Evolutionary conservation across 2,797 vertebrate genomes (phyloP), one percentile per base, ranked within the genome.

Genomic region (Hydrolagus colliei): DNA sequence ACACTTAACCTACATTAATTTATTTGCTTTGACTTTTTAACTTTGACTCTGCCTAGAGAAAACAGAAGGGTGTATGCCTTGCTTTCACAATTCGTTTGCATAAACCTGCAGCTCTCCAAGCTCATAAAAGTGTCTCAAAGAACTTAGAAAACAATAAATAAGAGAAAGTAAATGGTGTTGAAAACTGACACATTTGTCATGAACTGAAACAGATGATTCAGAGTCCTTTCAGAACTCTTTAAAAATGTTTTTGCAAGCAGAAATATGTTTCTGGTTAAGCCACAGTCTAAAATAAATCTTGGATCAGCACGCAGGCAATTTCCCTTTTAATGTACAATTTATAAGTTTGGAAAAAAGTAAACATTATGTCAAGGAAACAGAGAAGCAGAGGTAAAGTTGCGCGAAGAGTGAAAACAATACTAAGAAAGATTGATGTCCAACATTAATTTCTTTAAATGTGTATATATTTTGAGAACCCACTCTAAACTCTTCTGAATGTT

Each of bases 141-240:
- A 52, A 41, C 68, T 84, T 52, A 84, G 16, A 68, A 82, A 35
- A 65, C n/a, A n/a, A 41, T 84, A 82, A 82, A 41, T 67, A 82
- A 82, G 79, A 68, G 68, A 82, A 68, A 67, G 16, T 41, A 32
- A 84, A 41, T 71, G 65, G 79, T 71, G 65, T 84, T 84, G 79
- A 41, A 84, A 71, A 68, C 79, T 84, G 41, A 84, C 52, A 71
- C 27, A 71, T 52, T 35, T 52, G 65, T n/a, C 68, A 9, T 71
- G 79, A 84, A 84, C 32, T 84, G 14, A 84, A 82, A 84, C 79
- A 84, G 79, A 84, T 68, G 79, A 84, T 71, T 84, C 78, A 18
- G 63, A 82, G 67, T 82, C 78, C 78, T 67, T 82, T 68, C 65
- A 84, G 65, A 84, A 84, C 14, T 27, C 41, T 84, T 62, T 20